phyloP scores from a whole-genome alignment of 2,113 vertebrate genomes.

The Mystacornis crossleyi region DNA sequence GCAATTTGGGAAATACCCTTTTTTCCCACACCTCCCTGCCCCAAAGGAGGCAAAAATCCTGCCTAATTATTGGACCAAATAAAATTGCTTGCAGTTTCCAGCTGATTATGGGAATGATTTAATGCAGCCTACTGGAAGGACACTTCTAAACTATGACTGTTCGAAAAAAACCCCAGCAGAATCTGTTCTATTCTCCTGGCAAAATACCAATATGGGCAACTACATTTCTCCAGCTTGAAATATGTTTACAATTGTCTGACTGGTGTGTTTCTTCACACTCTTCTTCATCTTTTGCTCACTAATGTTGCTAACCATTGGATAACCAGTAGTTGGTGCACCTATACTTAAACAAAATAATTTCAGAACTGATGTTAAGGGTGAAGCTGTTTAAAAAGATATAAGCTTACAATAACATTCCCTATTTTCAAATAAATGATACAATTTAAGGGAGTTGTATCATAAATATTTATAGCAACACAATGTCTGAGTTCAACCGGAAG shows the following conservation, averaged over 20 bases:
- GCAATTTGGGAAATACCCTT: neutral
- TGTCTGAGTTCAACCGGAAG: neutral
- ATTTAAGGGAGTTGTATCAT: neutral
- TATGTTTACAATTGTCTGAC: neutral
- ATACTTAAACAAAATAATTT: neutral
- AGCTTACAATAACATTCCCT: neutral
- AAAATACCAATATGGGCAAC: neutral
- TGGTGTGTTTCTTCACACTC: neutral
- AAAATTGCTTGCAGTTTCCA: neutral
- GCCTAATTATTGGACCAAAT: neutral
- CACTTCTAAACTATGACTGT: neutral
- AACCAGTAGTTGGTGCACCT: neutral
- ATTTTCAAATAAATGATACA: neutral
- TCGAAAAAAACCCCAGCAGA: neutral
- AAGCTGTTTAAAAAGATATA: neutral
- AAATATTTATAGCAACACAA: constrained; percentile 13
- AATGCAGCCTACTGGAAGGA: neutral
- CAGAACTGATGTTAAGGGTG: neutral
- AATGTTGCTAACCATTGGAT: neutral
- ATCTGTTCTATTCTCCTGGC: neutral
- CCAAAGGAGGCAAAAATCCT: neutral
- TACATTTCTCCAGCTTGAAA: neutral
- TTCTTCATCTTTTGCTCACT: neutral
- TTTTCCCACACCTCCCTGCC: neutral
- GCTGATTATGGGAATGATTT: neutral